Percentiles rank a stretch among this genome's conserved stretches.
Evolutionary conservation across 92 coral and sea anemone genomes (phyloP).

Genomic region (Umimayanthus chanpuru): DNA sequence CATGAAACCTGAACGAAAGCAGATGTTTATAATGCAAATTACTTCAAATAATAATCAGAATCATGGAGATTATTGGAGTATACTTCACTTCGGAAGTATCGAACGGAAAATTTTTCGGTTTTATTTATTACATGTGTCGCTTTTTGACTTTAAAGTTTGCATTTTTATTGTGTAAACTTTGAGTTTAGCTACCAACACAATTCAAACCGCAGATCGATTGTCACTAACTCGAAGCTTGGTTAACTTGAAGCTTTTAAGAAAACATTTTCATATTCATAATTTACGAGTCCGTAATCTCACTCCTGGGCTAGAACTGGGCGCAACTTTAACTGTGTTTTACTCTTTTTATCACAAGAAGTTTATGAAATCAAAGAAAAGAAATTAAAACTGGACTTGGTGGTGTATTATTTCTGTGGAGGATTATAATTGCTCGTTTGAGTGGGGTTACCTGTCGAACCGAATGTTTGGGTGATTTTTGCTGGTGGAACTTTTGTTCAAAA

Average conservation of each 20-base stretch:
- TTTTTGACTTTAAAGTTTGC: not conserved
- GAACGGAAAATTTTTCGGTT: slow-evolving; percentile 4
- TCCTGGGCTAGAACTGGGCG: not conserved
- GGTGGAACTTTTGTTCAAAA: slow-evolving; percentile 11
- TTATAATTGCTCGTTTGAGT: not conserved
- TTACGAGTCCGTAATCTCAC: not conserved
- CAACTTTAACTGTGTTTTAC: not conserved
- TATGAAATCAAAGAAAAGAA: not conserved
- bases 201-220: slow-evolving; percentile 39
- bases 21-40: slow-evolving; percentile 40
- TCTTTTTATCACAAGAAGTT: not conserved
- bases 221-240: not conserved
- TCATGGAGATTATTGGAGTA: no score
- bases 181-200: not conserved
- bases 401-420: not conserved
- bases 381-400: not conserved
- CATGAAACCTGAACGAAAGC: not conserved
- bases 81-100: not conserved
- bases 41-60: not conserved
- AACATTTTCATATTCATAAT: slow-evolving; percentile 10
- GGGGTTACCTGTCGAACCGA: slow-evolving; percentile 19
- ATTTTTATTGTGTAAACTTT: slow-evolving; percentile 6
- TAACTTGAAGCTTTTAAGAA: not conserved
- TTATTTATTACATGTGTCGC: not conserved
- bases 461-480: slow-evolving; percentile 7